These are phyloP conservation scores for Andrena bucephala DNA, from an alignment of 2,888 invertebrate species.

Conservation along the genomic window DNA sequence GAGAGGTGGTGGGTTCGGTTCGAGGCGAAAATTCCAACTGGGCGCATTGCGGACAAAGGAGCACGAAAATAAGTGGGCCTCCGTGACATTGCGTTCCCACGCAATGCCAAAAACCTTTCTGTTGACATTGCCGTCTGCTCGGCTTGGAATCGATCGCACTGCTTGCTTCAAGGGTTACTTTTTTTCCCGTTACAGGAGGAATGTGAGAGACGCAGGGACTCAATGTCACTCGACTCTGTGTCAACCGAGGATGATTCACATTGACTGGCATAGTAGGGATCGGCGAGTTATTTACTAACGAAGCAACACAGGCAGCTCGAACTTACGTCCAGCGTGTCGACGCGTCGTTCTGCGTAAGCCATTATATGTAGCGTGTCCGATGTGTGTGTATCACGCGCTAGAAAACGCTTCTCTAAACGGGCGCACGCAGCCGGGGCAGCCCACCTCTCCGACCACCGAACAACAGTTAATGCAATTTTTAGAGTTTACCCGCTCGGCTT, in stretches of 20 bases:
- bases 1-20: not conserved
- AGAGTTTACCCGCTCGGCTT: constrained; percentile 34
- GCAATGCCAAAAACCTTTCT: constrained; percentile 46
- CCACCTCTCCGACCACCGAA: constrained; percentile 2
- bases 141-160: constrained; percentile 18
- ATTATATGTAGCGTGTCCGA: constrained; percentile 27
- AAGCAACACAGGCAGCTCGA: constrained; percentile 19
- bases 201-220: constrained; percentile 13
- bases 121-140: not conserved
- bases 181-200: not conserved
- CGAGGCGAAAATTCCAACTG: constrained; percentile 6
- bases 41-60: constrained; percentile 21
- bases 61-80: constrained; percentile 41
- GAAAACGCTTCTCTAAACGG: constrained; percentile 6
- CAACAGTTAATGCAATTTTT: constrained; percentile 50
- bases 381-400: not conserved
- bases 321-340: constrained; percentile 55
- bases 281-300: constrained; percentile 42
- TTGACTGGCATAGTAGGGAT: constrained; percentile 23
- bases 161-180: constrained; percentile 25
- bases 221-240: constrained; percentile 45
- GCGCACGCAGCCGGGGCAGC: constrained; percentile 6
- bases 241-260: constrained; percentile 49
- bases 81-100: constrained; percentile 42
- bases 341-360: constrained; percentile 43